These are phyloP conservation scores for Galerucella calmariensis DNA, from an alignment of 2,888 invertebrate species.

Conservation along the genomic window DNA sequence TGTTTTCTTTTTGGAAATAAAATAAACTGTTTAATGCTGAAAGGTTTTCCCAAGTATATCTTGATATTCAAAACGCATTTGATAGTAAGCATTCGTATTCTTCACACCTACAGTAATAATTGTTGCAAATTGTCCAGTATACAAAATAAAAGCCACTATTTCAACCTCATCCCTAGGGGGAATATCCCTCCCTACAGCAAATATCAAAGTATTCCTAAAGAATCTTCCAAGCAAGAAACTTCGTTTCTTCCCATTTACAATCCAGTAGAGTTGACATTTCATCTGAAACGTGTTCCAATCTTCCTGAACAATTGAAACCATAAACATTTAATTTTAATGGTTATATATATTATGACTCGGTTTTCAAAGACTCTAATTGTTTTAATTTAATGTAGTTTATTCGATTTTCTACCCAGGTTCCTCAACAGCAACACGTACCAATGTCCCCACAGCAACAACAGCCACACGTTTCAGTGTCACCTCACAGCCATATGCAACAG, in stretches of 20 bases:
- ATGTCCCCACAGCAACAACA: conserved; percentile 58
- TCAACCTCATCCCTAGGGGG: neutral
- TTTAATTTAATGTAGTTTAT: conserved; percentile 31
- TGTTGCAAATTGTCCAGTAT: no score
- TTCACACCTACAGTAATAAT: no score
- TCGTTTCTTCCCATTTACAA: no score
- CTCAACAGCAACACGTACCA: conserved; percentile 61
- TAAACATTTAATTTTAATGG: neutral
- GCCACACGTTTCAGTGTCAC: conserved; percentile 59
- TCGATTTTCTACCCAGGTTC: conserved; percentile 47
- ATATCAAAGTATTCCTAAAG: neutral
- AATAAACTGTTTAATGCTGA: no score
- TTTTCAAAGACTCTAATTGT: conserved; percentile 18
- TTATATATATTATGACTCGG: conserved; percentile 1
- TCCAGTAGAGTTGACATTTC: neutral
- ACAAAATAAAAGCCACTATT: neutral
- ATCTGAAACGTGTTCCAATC: neutral
- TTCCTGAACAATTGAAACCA: neutral
- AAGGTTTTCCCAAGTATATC: no score
- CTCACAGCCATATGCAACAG: conserved; percentile 59
- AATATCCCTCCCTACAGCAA: neutral
- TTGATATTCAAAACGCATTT: no score
- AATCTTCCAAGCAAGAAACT: no score
- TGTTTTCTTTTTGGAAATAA: no score
- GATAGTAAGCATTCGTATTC: no score